Evolutionary conservation across 2,888 invertebrate genomes (phyloP), one percentile per base, ranked within the genome.

Genomic region (Biston stratarius): DNA sequence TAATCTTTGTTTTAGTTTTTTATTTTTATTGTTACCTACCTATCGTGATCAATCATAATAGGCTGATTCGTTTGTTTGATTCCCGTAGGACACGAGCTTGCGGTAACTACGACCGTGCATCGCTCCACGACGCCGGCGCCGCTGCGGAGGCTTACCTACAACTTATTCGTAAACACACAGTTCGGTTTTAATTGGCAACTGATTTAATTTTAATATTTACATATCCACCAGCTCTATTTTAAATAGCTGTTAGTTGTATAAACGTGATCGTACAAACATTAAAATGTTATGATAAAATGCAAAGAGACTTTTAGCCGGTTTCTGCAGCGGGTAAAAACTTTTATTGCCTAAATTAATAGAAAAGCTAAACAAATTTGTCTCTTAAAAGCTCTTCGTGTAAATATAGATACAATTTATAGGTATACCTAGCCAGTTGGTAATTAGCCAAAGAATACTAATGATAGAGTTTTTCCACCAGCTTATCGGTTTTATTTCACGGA

Each of bases 361-460:
- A 38, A 53, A 15, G 14, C 14, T 15, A 11, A 6, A 38, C 7
- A 38, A 38, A 38, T 51, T 8, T 38, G 38, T 53, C 10, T 38
- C 15, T 10, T 53, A 38, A 53, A 15, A 53, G 14, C 14, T 51
- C 14, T 10, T 53, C 5, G 15, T 53, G 52, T 9, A 14, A 9
- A 14, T 38, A 36, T 53, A 15, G 38, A 53, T 52, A 53, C n/a
- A n/a, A n/a, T n/a, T n/a, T n/a, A n/a, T n/a, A n/a, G n/a, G n/a
- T 24, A 24, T 24, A 24, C 24, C 24, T 24, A 53, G 40, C 53
- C 40, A 15, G 40, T 53, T 53, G 5, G 40, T 2, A 40, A 40
- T 15, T 53, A 53, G 14, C 38, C 12, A 40, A 53, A 53, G n/a
- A 53, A 53, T 40, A 53, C 53, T 14, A 53, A 53, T 51, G 36